Evolutionary conservation across 2,888 invertebrate genomes (phyloP).

Genomic region (Ochlodes sylvanus): DNA sequence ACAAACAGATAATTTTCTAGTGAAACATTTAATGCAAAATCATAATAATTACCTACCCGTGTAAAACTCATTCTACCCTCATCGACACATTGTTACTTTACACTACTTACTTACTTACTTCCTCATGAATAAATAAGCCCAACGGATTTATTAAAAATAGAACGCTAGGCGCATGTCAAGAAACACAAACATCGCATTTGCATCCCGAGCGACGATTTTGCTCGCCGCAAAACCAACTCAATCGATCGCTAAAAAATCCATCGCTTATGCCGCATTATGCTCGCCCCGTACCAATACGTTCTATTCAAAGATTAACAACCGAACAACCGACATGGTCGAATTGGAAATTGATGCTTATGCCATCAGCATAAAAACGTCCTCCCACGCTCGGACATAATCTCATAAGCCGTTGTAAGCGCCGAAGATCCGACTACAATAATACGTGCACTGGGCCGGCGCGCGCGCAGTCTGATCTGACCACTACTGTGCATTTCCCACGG

Average conservation of each 20-base stretch:
- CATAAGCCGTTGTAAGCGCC: constrained; percentile 66
- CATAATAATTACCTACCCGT: too few species aligned
- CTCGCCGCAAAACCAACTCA: constrained; percentile 77
- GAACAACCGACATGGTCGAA: constrained; percentile 43
- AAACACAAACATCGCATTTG: constrained; percentile 78
- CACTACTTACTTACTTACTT: background rate
- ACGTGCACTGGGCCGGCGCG: constrained; percentile 85
- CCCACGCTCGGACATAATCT: constrained; percentile 48
- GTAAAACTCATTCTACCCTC: background rate
- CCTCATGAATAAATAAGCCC: background rate
- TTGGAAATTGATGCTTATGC: constrained; percentile 44
- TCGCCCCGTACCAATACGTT: constrained; percentile 55
- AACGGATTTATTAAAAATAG: constrained; percentile 1
- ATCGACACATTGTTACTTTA: background rate
- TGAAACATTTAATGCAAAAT: too few species aligned
- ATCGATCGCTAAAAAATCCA: constrained; percentile 83
- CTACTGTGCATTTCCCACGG: constrained; percentile 86
- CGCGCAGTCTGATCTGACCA: constrained; percentile 84
- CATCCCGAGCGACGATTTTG: constrained; percentile 66
- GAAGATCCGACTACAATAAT: constrained; percentile 81
- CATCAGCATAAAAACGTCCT: constrained; percentile 39
- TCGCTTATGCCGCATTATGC: constrained; percentile 66
- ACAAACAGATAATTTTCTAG: too few species aligned
- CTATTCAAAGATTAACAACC: constrained; percentile 41
- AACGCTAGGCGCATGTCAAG: constrained; percentile 68